Evolutionary conservation across 2,888 invertebrate species (phyloP).

Genomic region (Phortica okadai): DNA sequence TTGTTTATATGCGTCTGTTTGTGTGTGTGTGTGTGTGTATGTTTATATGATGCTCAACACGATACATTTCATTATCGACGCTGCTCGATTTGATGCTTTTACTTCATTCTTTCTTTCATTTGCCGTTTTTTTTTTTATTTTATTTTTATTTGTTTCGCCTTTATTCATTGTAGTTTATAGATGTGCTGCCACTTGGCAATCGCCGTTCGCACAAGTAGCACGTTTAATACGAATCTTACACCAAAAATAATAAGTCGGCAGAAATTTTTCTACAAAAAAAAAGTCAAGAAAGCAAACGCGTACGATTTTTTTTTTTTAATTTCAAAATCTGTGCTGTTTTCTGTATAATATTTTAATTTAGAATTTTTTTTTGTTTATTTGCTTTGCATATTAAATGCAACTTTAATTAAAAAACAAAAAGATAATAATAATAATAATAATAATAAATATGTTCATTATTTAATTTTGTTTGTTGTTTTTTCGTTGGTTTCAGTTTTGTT

Average conservation of each 20-base stretch:
- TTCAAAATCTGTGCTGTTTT: conserved; percentile 26
- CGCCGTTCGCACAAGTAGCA: conserved; percentile 66
- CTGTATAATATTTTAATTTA: neutral
- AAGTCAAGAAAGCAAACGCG: too few relatives aligned
- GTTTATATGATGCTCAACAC: neutral
- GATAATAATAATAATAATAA: too few relatives aligned
- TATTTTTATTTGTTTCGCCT: conserved; percentile 37
- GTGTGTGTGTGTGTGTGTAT: neutral
- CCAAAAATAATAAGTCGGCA: neutral
- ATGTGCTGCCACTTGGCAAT: conserved; percentile 55
- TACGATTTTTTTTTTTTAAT: conserved; percentile 43
- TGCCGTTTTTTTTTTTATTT: neutral
- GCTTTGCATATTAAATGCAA: neutral
- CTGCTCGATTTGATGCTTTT: neutral
- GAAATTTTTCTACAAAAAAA: too few relatives aligned
- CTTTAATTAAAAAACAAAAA: too few relatives aligned
- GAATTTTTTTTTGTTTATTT: neutral
- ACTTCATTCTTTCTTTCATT: neutral
- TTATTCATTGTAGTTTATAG: conserved; percentile 39
- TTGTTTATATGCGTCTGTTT: neutral
- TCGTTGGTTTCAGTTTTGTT: too few relatives aligned
- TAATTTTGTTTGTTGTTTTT: too few relatives aligned
- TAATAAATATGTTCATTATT: too few relatives aligned
- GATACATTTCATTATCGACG: conserved; percentile 8
- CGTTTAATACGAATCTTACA: conserved; percentile 34